Conservation (phyloP, 2,797 vertebrate genomes). For the Picus viridis region DNA sequence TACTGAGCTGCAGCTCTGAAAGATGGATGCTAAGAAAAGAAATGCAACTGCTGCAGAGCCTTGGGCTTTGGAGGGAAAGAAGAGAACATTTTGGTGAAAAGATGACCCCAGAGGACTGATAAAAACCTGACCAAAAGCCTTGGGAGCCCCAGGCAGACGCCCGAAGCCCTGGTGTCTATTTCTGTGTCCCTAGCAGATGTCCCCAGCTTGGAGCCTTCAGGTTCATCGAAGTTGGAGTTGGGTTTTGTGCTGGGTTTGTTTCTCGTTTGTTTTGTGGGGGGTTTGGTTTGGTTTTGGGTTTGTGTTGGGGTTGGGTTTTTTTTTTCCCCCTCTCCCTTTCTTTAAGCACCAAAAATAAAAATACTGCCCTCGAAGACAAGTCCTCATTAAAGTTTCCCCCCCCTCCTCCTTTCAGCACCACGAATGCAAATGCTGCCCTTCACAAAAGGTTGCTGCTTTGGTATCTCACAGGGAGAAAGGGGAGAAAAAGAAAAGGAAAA, state of each 20-base stretch:
- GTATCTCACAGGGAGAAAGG: conserved; percentile 20
- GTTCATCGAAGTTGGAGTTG: neutral
- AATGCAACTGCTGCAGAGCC: neutral
- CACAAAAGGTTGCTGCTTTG: neutral
- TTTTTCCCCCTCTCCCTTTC: neutral
- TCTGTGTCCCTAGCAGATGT: neutral
- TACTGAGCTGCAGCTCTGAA: too few species aligned
- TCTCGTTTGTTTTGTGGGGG: too few species aligned
- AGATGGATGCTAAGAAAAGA: neutral
- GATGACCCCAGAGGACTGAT: neutral
- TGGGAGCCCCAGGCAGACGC: accelerated
- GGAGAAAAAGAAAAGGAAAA: conserved; percentile 29
- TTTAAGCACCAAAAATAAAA: conserved; percentile 1
- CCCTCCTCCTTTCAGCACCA: neutral
- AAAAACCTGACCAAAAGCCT: neutral
- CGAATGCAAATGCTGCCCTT: conserved; percentile 1
- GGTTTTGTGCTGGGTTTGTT: too few species aligned
- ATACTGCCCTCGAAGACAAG: neutral
- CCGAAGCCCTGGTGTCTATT: accelerated
- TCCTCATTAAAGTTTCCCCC: conserved; percentile 9
- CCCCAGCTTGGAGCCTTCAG: neutral
- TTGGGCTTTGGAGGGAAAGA: neutral
- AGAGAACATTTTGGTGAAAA: neutral
- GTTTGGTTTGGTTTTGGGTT: too few species aligned
- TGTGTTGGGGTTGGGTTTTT: neutral